Evolutionary conservation across 2,113 vertebrate genomes (phyloP).

Genomic region (Phalacrocorax aristotelis): DNA sequence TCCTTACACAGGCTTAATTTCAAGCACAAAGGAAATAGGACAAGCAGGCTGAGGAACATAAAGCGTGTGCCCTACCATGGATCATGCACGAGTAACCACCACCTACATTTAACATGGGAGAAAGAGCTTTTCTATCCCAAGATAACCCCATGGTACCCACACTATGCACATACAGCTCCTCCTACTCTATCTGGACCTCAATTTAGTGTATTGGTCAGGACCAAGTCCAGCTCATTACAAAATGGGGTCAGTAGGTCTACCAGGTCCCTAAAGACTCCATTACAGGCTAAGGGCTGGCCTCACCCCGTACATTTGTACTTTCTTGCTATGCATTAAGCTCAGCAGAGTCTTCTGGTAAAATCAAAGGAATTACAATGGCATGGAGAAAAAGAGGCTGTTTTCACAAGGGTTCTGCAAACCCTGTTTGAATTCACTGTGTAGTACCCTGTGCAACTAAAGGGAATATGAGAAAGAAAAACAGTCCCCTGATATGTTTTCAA

Average conservation of each 20-base stretch:
- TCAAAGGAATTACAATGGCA: background rate
- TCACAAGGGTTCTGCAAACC: background rate
- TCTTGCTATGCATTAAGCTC: background rate
- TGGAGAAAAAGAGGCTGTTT: background rate
- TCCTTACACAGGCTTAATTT: background rate
- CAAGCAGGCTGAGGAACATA: background rate
- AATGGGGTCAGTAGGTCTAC: background rate
- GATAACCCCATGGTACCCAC: background rate
- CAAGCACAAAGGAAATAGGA: background rate
- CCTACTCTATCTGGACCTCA: background rate
- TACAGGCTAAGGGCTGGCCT: background rate
- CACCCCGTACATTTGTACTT: background rate
- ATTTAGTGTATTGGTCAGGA: background rate
- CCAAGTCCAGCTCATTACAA: background rate
- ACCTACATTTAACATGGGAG: background rate
- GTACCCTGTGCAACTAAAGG: background rate
- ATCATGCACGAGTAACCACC: background rate
- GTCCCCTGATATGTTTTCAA: background rate
- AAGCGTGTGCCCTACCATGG: fast-evolving
- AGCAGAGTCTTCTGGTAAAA: background rate
- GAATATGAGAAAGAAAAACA: background rate
- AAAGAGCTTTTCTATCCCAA: background rate
- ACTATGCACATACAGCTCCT: background rate
- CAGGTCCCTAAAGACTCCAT: background rate
- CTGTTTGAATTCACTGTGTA: background rate